Percentiles rank a stretch among this genome's conserved stretches.
These are phyloP conservation scores for Drosophila punjabiensis DNA, from an alignment of 1,140 invertebrate species.

Conservation along the genomic window DNA sequence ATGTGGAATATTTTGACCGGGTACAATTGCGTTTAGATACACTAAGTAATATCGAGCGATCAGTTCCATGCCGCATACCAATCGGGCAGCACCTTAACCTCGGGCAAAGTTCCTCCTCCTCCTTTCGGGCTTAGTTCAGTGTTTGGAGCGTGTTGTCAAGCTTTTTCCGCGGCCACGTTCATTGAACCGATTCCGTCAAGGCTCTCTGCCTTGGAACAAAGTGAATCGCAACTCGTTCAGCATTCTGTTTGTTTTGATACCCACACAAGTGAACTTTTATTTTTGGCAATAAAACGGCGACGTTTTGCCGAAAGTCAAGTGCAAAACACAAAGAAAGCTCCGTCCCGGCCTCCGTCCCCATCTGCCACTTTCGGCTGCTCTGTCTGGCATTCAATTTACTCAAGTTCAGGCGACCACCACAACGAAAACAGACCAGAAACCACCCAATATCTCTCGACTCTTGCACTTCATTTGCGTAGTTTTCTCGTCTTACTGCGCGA, in stretches of 20 bases:
- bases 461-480: conserved; percentile 68
- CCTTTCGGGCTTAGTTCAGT: conserved; percentile 2
- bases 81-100: conserved; percentile 17
- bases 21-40: conserved; percentile 46
- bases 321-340: conserved; percentile 72
- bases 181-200: conserved; percentile 71
- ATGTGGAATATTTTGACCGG: conserved; percentile 52
- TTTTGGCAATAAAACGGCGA: conserved; percentile 79
- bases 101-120: conserved; percentile 7
- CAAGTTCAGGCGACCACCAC: conserved; percentile 64
- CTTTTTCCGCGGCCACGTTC: conserved; percentile 56
- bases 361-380: conserved; percentile 20
- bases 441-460: conserved; percentile 40
- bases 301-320: conserved; percentile 74
- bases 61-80: conserved; percentile 49
- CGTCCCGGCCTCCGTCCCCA: conserved; percentile 4
- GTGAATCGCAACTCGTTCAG: conserved; percentile 62
- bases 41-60: conserved; percentile 22
- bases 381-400: conserved; percentile 60
- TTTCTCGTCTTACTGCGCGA: conserved; percentile 50
- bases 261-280: conserved; percentile 43
- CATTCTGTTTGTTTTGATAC: conserved; percentile 56
- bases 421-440: conserved; percentile 28
- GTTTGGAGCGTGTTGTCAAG: conserved; percentile 31
- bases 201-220: conserved; percentile 62